Base-by-base conservation (phyloP, 2,888 invertebrate genomes). In the Temnothorax ravouxi region DNA sequence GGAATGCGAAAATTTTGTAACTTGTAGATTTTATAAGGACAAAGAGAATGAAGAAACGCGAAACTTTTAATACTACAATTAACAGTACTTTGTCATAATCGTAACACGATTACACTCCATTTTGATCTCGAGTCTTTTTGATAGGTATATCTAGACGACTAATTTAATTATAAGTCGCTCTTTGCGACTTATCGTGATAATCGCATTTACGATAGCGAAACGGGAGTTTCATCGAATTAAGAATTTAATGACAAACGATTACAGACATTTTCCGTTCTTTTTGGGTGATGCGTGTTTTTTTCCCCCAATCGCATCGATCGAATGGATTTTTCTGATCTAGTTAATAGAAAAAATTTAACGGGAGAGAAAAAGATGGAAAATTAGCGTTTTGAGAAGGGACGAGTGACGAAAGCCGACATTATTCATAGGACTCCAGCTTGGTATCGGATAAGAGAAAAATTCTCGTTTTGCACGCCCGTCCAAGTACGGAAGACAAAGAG, bases 401-500 rank as follows among this genome's bases (percentile, higher is more conserved):
- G n/a, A 54, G 25, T 5, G 61, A 25, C 38, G 34, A 34, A 34
- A 34, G 34, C 0, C 5, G 34, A 6, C 34, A 34, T 6, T 34
- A 5, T 6, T 6, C 6, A 34, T 34, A 5, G 34, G 29, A 38
- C 6, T 62, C 9, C 13, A 6, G 3, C n/a, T 15, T 11, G 41
- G 3, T 44, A 8, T 41, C 41, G 41, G 64, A 0, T 29, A 34
- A 21, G 18, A 64, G 61, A 75, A 18, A 64, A 54, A 82, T 29
- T 15, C n/a, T 47, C 34, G 47, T 44, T 52, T 52, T n/a, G 29
- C 56, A 0, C 9, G 18, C 52, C 44, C 13, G 64, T 13, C 38
- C 6, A 67, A 56, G 56, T 56, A 34, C 44, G 3, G 8, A 59
- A 56, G 34, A 69, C 62, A 76, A 38, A 62, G 47, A 71, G 47